Conservation (phyloP, 2,113 vertebrate genomes). For the Triplophysa tibetana region DNA sequence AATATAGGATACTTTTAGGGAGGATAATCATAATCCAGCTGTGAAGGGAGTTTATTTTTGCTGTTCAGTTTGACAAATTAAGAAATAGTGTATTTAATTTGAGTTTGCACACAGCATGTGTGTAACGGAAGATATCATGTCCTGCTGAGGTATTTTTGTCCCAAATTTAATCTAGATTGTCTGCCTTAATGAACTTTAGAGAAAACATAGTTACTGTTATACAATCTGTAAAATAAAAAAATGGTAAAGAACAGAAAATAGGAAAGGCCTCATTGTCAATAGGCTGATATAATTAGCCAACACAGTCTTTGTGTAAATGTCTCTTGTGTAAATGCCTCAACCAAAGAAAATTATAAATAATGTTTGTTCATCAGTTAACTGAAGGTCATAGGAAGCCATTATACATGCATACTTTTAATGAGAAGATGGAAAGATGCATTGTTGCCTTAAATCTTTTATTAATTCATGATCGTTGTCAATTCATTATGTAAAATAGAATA, state of each 20-base stretch:
- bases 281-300: slow-evolving; percentile 46
- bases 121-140: neutral
- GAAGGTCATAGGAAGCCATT: slow-evolving; percentile 18
- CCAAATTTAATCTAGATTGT: neutral
- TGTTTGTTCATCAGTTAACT: slow-evolving; percentile 17
- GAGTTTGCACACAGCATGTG: no score
- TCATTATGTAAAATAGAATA: neutral
- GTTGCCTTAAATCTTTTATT: slow-evolving; percentile 57
- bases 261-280: slow-evolving; percentile 10
- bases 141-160: neutral
- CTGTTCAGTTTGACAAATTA: neutral
- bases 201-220: neutral
- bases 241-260: neutral
- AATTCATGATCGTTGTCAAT: slow-evolving; percentile 37
- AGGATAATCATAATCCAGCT: neutral
- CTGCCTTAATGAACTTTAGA: neutral
- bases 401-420: neutral
- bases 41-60: neutral
- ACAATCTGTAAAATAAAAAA: neutral
- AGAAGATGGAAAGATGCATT: slow-evolving; percentile 18
- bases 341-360: slow-evolving; percentile 55
- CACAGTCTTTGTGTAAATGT: slow-evolving; percentile 56
- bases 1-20: slow-evolving; percentile 3
- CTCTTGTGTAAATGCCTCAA: slow-evolving; percentile 62
- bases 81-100: neutral